Evolutionary conservation across 2,113 vertebrate species (phyloP).

Genomic region (Xiphophorus couchianus): DNA sequence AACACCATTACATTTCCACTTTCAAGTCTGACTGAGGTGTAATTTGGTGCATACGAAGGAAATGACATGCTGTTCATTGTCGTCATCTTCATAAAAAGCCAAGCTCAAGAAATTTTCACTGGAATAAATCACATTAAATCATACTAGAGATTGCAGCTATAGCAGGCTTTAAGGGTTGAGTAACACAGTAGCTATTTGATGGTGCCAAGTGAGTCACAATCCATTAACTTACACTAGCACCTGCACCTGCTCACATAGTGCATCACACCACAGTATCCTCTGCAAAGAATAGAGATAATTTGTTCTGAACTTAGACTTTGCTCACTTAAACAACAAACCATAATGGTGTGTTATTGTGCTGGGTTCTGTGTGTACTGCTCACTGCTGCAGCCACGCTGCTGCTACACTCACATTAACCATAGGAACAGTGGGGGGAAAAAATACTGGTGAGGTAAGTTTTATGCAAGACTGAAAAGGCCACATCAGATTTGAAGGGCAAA

Average conservation of each 20-base stretch:
- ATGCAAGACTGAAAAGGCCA: constrained; percentile 9
- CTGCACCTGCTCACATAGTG: constrained; percentile 13
- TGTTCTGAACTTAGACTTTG: constrained; percentile 13
- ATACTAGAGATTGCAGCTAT: not conserved
- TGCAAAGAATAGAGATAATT: constrained; percentile 16
- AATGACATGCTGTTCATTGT: not conserved
- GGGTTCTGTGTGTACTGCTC: constrained; percentile 22
- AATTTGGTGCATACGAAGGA: not conserved
- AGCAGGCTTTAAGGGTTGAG: constrained; percentile 2
- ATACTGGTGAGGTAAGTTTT: constrained; percentile 1
- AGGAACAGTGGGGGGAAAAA: constrained; percentile 11
- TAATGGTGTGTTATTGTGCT: constrained; percentile 14
- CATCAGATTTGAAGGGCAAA: constrained; percentile 8
- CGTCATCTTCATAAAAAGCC: constrained; percentile 10
- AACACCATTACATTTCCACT: not conserved
- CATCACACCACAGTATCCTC: not conserved
- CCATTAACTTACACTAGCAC: constrained; percentile 17
- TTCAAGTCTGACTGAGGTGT: not conserved
- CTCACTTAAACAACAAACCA: constrained; percentile 7
- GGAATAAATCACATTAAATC: constrained; percentile 4
- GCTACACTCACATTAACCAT: constrained; percentile 6
- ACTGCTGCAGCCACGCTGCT: constrained; percentile 13
- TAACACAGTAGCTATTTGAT: not conserved
- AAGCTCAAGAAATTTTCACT: not conserved
- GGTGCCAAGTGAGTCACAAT: constrained; percentile 23